Conservation (phyloP, 2,888 invertebrate genomes). For the Alsophila aescularia region DNA sequence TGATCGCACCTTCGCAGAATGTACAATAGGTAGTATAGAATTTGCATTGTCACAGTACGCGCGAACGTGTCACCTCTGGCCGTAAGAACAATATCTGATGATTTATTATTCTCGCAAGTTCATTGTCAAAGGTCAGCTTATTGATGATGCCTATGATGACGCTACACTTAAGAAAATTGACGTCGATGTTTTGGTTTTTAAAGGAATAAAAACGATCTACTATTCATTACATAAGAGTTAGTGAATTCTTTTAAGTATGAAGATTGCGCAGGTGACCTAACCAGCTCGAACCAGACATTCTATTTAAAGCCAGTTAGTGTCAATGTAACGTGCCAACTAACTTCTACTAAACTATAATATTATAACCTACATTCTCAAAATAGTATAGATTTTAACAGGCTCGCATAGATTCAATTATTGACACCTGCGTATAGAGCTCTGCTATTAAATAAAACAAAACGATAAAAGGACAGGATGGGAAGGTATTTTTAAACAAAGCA, state of each 20-base stretch:
- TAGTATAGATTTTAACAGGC: constrained; percentile 16
- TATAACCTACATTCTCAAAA: constrained; percentile 49
- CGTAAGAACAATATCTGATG: constrained; percentile 2
- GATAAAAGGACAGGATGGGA: constrained; percentile 30
- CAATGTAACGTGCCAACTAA: constrained; percentile 74
- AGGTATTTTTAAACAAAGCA: constrained; percentile 32
- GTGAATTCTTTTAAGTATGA: constrained; percentile 2
- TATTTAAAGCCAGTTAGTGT: constrained; percentile 67
- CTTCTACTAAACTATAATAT: constrained; percentile 61
- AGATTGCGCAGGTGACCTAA: constrained; percentile 43
- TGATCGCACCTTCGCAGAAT: constrained; percentile 14
- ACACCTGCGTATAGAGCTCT: background rate
- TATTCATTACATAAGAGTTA: constrained; percentile 9
- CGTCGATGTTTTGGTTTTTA: constrained; percentile 17
- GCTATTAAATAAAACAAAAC: constrained; percentile 16
- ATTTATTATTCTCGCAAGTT: constrained; percentile 26
- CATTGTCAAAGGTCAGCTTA: constrained; percentile 39
- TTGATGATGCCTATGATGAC: constrained; percentile 36
- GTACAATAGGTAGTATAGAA: constrained; percentile 15
- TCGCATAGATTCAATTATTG: constrained; percentile 18
- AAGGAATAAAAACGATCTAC: background rate
- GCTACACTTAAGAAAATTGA: constrained; percentile 20
- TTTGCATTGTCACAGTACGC: constrained; percentile 12
- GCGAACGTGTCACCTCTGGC: background rate
- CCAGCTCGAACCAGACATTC: constrained; percentile 56